Evolutionary conservation across 2,888 invertebrate genomes (phyloP).

Genomic region (Malthinus seriepunctatus): DNA sequence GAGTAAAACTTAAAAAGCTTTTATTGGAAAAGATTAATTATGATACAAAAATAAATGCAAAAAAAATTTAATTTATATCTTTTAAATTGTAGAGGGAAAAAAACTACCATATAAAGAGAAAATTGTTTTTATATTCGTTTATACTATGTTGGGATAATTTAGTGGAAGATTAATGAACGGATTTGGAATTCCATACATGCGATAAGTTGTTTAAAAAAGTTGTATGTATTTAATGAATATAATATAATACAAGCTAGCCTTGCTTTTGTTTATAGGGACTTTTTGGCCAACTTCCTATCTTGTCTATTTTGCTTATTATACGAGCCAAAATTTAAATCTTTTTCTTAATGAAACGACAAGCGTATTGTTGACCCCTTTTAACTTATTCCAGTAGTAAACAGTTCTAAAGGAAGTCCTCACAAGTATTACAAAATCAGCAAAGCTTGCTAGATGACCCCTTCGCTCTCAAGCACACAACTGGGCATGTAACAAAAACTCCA

Average conservation of each 20-base stretch:
- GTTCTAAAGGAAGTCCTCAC: too few species aligned
- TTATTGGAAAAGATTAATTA: slow-evolving; percentile 3
- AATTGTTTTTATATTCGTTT: background rate
- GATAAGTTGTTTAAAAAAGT: background rate
- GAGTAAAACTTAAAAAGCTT: slow-evolving; percentile 4
- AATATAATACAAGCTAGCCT: background rate
- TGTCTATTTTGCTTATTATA: too few species aligned
- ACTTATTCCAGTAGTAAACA: too few species aligned
- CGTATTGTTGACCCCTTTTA: too few species aligned
- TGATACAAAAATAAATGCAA: slow-evolving; percentile 1
- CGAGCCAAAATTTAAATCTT: too few species aligned
- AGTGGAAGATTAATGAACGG: slow-evolving; percentile 1
- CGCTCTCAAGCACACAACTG: too few species aligned
- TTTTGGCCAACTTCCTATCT: background rate
- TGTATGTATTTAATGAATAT: background rate
- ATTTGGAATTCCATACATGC: background rate
- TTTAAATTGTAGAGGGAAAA: background rate
- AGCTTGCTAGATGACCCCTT: too few species aligned
- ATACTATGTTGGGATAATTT: background rate
- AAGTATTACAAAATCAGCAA: too few species aligned
- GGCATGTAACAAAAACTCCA: too few species aligned
- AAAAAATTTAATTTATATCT: slow-evolving; percentile 5
- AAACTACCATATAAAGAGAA: background rate
- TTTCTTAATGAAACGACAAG: too few species aligned
- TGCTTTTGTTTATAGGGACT: background rate